phyloP scores from a whole-genome alignment of 2,113 vertebrate genomes.

The Trematocara variabile region DNA sequence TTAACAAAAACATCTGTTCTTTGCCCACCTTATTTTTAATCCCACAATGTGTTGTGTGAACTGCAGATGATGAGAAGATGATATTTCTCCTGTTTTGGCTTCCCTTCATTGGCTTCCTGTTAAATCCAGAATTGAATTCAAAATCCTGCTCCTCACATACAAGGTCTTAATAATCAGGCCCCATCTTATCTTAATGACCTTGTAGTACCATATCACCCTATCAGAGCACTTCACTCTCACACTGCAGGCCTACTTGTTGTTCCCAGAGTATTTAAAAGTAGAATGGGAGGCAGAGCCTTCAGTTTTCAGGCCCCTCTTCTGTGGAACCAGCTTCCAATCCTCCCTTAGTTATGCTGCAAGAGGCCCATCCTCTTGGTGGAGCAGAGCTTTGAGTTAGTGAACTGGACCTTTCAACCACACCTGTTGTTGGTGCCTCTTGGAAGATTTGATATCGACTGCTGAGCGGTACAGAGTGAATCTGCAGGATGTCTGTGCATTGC shows the following conservation, averaged over 20 bases:
- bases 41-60: too few species aligned
- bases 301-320: neutral
- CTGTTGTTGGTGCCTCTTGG: neutral
- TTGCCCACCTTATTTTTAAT: too few species aligned
- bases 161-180: neutral
- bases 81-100: too few species aligned
- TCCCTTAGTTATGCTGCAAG: neutral
- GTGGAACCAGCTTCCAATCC: neutral
- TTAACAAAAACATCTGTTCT: too few species aligned
- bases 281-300: neutral
- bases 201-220: neutral
- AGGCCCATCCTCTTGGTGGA: fast-evolving
- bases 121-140: too few species aligned
- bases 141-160: fast-evolving
- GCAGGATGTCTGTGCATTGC: neutral
- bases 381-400: neutral
- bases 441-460: neutral
- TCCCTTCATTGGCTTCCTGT: too few species aligned
- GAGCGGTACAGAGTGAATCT: fast-evolving
- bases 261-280: neutral
- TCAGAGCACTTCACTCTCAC: fast-evolving
- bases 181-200: neutral
- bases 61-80: too few species aligned
- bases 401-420: neutral
- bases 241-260: neutral